Evolutionary conservation across 2,113 vertebrate genomes (phyloP), one percentile per base, ranked within the genome.

Genomic region (Raja brachyura): DNA sequence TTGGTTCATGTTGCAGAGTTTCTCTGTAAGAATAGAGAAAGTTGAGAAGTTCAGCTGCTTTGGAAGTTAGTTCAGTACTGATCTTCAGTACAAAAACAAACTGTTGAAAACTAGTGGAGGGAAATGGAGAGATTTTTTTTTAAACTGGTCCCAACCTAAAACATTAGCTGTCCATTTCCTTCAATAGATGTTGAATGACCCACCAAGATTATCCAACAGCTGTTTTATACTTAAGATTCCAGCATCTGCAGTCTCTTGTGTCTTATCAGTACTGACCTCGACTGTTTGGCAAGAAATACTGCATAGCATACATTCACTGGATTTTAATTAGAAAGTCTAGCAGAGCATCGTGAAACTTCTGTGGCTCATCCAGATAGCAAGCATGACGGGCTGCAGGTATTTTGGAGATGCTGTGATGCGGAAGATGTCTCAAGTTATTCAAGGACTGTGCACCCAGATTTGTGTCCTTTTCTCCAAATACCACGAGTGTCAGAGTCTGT

Each of bases 361-460:
- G 94, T 0, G 98, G 97, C 94, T 97, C 97, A 95, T 99, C 98
- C 96, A 98, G 95, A 96, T 99, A 99, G 95, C 98, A 99, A 93
- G 98, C 98, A 0, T 99, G 99, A 16, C 97, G 97, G 0, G 98
- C 98, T 0, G 95, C 94, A 0, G 94, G 94, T 76, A 99, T 93
- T 94, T 97, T 95, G 0, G 97, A 96, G 81, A 97, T 96, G 0
- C 66, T 96, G 95, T 98, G 97, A 94, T 95, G 93, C 0, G 98
- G 98, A 93, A 99, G 96, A 93, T 98, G 96, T 68, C 93, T 96
- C 70, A 99, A 97, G 94, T 96, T 98, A 96, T 95, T 96, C 95
- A 99, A 96, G 11, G 98, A 98, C 95, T 98, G 97, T n/a, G 66
- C 95, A 1, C 97, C 98, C 94, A 99, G 95, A 77, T 95, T 94